Conservation (phyloP, 1,140 invertebrate genomes). For the Hyles euphorbiae region DNA sequence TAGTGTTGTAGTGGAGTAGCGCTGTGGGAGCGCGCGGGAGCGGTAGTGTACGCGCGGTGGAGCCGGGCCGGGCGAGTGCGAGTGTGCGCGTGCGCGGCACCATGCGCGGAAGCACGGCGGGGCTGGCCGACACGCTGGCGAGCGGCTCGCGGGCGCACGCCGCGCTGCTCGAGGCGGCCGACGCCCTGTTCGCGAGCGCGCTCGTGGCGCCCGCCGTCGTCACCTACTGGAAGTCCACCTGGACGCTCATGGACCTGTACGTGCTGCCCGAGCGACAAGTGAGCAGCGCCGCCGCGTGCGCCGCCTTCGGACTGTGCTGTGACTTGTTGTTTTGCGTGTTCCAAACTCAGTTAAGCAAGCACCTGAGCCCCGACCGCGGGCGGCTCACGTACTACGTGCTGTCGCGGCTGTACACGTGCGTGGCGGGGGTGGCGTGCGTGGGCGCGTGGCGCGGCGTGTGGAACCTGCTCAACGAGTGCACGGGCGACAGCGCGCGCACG, state of each 20-base stretch:
- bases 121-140: slow-evolving; percentile 71
- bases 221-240: slow-evolving; percentile 90
- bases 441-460: slow-evolving; percentile 91
- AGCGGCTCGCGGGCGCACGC: slow-evolving; percentile 74
- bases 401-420: slow-evolving; percentile 84
- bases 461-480: slow-evolving; percentile 83
- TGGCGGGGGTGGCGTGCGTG: slow-evolving; percentile 86
- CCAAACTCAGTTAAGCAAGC: slow-evolving; percentile 78
- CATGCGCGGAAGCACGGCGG: slow-evolving; percentile 79
- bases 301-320: slow-evolving; percentile 80
- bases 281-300: slow-evolving; percentile 79
- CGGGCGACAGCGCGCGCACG: slow-evolving; percentile 77
- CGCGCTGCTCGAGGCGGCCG: slow-evolving; percentile 80
- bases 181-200: slow-evolving; percentile 82
- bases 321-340: slow-evolving; percentile 81
- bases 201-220: slow-evolving; percentile 88
- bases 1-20: slow-evolving; percentile 23
- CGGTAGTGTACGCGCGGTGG: slow-evolving; percentile 31
- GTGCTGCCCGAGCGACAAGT: slow-evolving; percentile 78
- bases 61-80: slow-evolving; percentile 18
- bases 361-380: slow-evolving; percentile 81
- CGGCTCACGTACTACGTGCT: slow-evolving; percentile 81
- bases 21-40: slow-evolving; percentile 32
- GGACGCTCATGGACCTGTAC: slow-evolving; percentile 85
- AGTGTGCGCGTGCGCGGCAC: slow-evolving; percentile 35